phyloP scores from a whole-genome alignment of 1,140 invertebrate species.

The Achatina immaculata region DNA sequence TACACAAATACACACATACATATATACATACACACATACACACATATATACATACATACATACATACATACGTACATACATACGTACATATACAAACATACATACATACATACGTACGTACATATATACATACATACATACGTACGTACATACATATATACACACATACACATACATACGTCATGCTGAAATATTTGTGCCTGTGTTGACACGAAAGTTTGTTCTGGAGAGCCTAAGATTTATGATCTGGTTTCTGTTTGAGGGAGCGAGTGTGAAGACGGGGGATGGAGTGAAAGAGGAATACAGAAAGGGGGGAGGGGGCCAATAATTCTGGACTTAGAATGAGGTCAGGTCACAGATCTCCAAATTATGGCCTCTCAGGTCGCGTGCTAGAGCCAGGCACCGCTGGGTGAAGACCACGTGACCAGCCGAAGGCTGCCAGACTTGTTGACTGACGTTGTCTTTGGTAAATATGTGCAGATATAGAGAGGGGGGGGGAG shows the following conservation, averaged over 20 bases:
- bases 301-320: background rate
- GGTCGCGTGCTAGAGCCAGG: no score
- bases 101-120: background rate
- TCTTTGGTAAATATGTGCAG: no score
- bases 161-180: background rate
- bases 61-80: background rate
- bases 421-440: no score
- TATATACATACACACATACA: background rate
- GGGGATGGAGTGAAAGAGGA: background rate
- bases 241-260: background rate
- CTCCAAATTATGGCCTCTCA: no score
- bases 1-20: background rate
- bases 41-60: background rate
- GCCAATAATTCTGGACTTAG: no score
- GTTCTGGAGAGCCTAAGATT: background rate
- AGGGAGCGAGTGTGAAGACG: background rate
- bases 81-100: no score
- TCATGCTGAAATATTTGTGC: background rate
- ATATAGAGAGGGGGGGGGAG: no score
- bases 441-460: no score
- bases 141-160: background rate
- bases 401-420: no score
- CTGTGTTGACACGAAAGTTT: background rate
- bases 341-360: no score
- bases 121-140: background rate